Evolutionary conservation across 2,113 vertebrate species (phyloP).

Genomic region (Suricata suricatta): DNA sequence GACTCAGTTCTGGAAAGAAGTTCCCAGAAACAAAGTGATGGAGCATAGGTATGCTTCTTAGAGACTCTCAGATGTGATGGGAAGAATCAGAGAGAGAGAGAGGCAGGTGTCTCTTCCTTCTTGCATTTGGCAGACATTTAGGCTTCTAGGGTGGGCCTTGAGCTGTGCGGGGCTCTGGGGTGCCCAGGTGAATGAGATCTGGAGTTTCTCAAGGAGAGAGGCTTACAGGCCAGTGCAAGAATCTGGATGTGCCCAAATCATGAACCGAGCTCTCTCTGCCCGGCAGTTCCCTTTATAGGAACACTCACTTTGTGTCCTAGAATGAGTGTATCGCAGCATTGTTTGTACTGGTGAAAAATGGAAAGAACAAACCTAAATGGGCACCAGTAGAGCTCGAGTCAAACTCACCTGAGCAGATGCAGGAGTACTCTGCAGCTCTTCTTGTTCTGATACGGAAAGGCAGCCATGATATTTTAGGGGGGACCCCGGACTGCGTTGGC

Average conservation of each 20-base stretch:
- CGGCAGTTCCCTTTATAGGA: not conserved
- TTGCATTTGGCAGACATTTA: not conserved
- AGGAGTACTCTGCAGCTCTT: not conserved
- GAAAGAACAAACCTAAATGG: not conserved
- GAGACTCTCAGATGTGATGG: fast-evolving
- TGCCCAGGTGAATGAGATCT: not conserved
- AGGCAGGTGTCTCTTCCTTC: not conserved
- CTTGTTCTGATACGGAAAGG: not conserved
- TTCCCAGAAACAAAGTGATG: constrained; percentile 93
- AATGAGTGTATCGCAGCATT: not conserved
- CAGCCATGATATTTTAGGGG: not conserved
- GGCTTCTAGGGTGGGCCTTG: not conserved
- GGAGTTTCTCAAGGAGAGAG: not conserved
- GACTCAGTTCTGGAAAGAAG: constrained; percentile 97
- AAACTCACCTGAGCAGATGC: not conserved
- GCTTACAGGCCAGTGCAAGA: not conserved
- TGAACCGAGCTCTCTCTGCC: not conserved
- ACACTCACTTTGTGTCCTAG: not conserved
- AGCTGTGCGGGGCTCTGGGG: not conserved
- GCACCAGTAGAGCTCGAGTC: not conserved
- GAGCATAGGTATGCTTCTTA: constrained; percentile 91
- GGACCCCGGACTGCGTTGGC: not conserved
- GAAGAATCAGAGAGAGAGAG: not conserved
- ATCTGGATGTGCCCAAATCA: not conserved
- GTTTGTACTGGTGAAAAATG: not conserved